A percentile compares a stretch with the other conserved stretches of the same genome.
Conservation (phyloP, 2,888 invertebrate species). For the Amiota minor region DNA sequence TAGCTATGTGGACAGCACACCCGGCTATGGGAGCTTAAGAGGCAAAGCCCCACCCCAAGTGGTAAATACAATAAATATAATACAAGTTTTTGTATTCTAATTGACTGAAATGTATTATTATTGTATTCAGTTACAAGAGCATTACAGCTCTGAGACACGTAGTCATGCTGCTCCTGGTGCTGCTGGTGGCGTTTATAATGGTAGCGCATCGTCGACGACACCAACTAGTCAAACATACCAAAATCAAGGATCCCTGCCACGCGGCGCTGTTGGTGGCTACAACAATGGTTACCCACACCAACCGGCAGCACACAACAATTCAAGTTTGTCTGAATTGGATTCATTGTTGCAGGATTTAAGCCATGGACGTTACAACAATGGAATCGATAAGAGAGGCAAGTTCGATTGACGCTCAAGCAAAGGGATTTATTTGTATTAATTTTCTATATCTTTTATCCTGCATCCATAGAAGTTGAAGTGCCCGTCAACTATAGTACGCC, state of each 20-base stretch:
- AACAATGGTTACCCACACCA: constrained; percentile 48
- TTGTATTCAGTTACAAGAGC: constrained; percentile 67
- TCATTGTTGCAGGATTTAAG: constrained; percentile 93
- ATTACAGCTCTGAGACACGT: constrained; percentile 69
- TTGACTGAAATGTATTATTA: background rate
- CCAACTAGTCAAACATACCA: constrained; percentile 63
- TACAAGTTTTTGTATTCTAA: constrained; percentile 2
- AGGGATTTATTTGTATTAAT: background rate
- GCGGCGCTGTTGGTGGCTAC: constrained; percentile 43
- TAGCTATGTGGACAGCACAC: constrained; percentile 69
- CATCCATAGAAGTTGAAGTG: constrained; percentile 60
- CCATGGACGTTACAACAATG: constrained; percentile 79
- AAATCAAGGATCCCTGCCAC: constrained; percentile 66
- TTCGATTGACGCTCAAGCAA: background rate
- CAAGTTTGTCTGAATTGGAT: constrained; percentile 91
- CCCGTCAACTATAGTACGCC: constrained; percentile 71
- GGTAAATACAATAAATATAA: constrained; percentile 74
- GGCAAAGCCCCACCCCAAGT: constrained; percentile 79
- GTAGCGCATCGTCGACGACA: constrained; percentile 30
- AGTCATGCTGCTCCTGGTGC: constrained; percentile 54
- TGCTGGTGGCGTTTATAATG: constrained; percentile 43
- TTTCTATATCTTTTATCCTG: background rate
- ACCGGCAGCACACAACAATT: constrained; percentile 52
- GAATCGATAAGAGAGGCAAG: constrained; percentile 74
- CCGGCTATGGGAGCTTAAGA: constrained; percentile 84